Conservation (phyloP, 2,797 vertebrate genomes). For the Acropternis orthonyx region DNA sequence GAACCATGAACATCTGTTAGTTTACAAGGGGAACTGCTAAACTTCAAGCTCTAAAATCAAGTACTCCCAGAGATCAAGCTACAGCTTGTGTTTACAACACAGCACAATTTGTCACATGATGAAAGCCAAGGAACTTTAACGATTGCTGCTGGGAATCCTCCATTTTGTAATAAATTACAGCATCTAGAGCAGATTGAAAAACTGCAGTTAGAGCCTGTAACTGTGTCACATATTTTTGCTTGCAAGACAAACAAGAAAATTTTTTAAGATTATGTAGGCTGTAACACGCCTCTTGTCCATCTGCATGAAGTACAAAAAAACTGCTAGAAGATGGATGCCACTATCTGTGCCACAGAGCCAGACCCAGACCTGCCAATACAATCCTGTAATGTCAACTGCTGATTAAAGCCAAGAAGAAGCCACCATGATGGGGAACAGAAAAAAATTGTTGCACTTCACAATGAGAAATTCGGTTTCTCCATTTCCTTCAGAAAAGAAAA, state of each 20-base stretch:
- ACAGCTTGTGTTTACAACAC: background rate
- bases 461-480: background rate
- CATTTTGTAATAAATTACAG: background rate
- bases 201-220: background rate
- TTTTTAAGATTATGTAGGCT: background rate
- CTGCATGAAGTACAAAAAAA: background rate
- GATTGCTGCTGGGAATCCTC: background rate
- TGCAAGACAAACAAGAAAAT: background rate
- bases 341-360: background rate
- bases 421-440: background rate
- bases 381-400: background rate
- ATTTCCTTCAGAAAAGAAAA: background rate
- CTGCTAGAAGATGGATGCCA: background rate
- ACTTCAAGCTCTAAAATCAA: background rate
- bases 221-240: background rate
- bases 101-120: rapidly evolving
- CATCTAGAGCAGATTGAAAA: background rate
- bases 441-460: background rate
- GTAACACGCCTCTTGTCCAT: background rate
- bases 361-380: background rate
- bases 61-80: background rate
- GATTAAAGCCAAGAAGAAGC: background rate
- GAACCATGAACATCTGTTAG: background rate
- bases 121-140: background rate
- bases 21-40: background rate